Base-by-base conservation (phyloP, 2,888 invertebrate species). In the Coremacera marginata region DNA sequence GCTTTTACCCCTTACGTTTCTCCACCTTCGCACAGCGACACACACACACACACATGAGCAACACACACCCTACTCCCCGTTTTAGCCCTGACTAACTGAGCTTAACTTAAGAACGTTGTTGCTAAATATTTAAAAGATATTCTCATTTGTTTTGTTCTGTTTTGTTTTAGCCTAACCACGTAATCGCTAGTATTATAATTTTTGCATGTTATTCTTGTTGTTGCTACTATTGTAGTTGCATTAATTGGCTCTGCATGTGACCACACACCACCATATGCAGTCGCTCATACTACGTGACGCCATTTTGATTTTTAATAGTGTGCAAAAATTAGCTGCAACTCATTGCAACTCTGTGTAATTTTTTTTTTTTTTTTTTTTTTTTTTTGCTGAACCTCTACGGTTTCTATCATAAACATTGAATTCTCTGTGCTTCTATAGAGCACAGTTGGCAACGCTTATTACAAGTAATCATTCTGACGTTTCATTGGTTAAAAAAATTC, bases 271-370 rank as follows among this genome's bases (percentile, higher is more conserved):
- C 44, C 52, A 65, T 51, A 65, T 22, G 37, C 52, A 49, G 14
- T 37, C 52, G 65, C 25, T 16, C 72, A 63, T 34, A 70, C 34
- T 65, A 57, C 67, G 16, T 62, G 84, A 82, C 87, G 87, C 87
- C 86, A 86, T 86, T 86, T 86, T 86, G 84, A 81, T 86, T 86
- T 82, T 81, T 82, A 83, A 84, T 86, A 84, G 85, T 81, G 82
- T 83, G 83, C 81, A 84, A 76, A 82, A 44, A 80, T 78, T 79
- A 80, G 81, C 51, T 78, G 71, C 34, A 62, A 71, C 16, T 55
- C 44, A 60, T 52, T 73, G 62, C 27, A 44, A 19, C 22, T 68
- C 22, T 16, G 65, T 71, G 0, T 31, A 63, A 14, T 49, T 22
- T 49, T 37, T 27, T 57, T 49, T 60, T 74, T 51, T 19, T 55